Percentiles rank a stretch among this genome's conserved stretches.
These are phyloP conservation scores for Egretta garzetta DNA, from an alignment of 2,113 vertebrate species.

Conservation along the genomic window DNA sequence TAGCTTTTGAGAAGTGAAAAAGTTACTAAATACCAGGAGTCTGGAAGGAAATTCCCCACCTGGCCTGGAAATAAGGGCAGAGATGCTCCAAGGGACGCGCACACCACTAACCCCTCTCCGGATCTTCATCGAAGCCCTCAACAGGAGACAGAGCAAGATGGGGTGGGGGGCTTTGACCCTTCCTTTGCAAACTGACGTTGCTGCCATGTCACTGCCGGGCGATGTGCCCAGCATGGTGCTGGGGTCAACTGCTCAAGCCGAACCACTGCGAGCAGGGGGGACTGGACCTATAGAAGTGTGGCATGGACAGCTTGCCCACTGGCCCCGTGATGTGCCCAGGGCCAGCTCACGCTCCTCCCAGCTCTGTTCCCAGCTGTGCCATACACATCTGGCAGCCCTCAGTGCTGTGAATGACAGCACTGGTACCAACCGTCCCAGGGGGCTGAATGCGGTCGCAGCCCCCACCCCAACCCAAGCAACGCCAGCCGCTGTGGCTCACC, in stretches of 20 bases:
- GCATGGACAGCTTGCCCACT: not conserved
- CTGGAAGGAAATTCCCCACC: not conserved
- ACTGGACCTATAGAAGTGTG: not conserved
- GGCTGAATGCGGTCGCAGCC: not conserved
- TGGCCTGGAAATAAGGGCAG: not conserved
- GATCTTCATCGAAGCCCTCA: not conserved
- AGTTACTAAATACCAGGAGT: not conserved
- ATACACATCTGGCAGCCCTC: not conserved
- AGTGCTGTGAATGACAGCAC: not conserved
- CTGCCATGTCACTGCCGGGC: not conserved
- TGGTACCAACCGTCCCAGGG: accelerated
- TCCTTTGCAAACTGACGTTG: not conserved
- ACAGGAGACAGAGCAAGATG: accelerated
- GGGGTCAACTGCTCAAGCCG: not conserved
- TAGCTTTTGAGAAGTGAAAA: not conserved
- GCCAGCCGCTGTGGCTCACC: not conserved
- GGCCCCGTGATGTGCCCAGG: accelerated
- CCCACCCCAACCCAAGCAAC: not conserved
- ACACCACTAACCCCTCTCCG: not conserved
- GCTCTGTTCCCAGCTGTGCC: accelerated
- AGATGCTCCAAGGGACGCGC: not conserved
- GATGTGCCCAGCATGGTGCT: not conserved
- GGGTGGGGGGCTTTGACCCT: not conserved
- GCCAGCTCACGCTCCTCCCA: not conserved
- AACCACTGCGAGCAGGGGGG: not conserved